Percentiles rank a stretch among this genome's conserved stretches.
These are phyloP conservation scores for Pseudomyrmex cubaensis DNA, from an alignment of 1,140 invertebrate species.

Conservation along the genomic window DNA sequence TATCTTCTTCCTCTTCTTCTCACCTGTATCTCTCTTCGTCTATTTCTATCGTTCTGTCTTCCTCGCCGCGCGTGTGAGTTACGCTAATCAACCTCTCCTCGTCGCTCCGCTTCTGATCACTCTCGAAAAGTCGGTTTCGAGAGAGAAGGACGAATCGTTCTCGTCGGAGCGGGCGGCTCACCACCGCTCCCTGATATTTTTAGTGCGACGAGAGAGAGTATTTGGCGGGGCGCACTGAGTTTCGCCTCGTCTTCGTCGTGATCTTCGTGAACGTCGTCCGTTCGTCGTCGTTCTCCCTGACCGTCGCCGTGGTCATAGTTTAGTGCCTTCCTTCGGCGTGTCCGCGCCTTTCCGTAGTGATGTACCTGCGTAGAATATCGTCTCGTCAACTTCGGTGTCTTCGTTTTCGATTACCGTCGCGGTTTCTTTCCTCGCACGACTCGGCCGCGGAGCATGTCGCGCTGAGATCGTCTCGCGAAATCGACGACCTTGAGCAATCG, in stretches of 20 bases:
- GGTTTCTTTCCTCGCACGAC: not conserved
- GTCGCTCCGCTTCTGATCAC: constrained; percentile 35
- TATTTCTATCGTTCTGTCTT: constrained; percentile 36
- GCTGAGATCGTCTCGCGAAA: constrained; percentile 3
- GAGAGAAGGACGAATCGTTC: constrained; percentile 55
- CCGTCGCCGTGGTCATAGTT: constrained; percentile 61
- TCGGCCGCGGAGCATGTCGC: constrained; percentile 17
- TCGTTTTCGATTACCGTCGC: constrained; percentile 13
- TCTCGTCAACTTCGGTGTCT: constrained; percentile 27
- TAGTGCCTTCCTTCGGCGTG: constrained; percentile 59
- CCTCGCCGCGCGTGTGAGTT: constrained; percentile 15
- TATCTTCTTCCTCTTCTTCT: not conserved
- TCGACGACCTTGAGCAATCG: constrained; percentile 48
- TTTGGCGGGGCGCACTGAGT: constrained; percentile 79
- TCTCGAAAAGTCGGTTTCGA: constrained; percentile 37
- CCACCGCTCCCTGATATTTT: constrained; percentile 80
- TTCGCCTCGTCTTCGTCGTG: constrained; percentile 54
- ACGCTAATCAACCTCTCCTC: constrained; percentile 27
- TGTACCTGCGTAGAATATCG: constrained; percentile 51
- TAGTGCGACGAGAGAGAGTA: constrained; percentile 80
- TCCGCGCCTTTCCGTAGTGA: constrained; percentile 58
- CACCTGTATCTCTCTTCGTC: constrained; percentile 10
- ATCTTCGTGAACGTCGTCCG: constrained; percentile 45
- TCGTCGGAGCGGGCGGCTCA: constrained; percentile 59
- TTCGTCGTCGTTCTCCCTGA: not conserved